Conservation (phyloP, 2,888 invertebrate genomes). For the Andrena bicolor region DNA sequence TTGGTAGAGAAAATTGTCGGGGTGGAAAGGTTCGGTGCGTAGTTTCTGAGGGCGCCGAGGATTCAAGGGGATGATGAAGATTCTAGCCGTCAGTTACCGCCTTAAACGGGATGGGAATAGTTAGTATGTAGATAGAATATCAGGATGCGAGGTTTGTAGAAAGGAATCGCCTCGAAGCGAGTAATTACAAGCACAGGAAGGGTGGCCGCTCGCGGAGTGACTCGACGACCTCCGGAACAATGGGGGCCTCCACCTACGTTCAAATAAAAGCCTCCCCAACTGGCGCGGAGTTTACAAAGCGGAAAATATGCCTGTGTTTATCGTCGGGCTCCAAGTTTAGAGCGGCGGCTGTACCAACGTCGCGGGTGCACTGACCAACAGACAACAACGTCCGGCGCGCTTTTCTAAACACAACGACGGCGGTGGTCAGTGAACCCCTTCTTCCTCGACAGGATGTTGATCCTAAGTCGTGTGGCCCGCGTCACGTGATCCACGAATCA, state of each 20-base stretch:
- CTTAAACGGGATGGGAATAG: no score
- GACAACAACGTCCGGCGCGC: slow-evolving; percentile 48
- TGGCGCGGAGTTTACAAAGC: slow-evolving; percentile 22
- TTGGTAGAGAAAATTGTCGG: no score
- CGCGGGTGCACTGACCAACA: slow-evolving; percentile 55
- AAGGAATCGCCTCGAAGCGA: not conserved
- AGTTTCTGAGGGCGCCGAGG: no score
- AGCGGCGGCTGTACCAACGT: slow-evolving; percentile 7
- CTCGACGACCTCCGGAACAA: slow-evolving; percentile 21
- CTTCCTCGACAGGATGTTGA: slow-evolving; percentile 48
- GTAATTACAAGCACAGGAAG: slow-evolving; percentile 3
- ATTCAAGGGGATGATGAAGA: no score
- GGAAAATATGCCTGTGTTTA: slow-evolving; percentile 36
- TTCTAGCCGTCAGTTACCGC: no score
- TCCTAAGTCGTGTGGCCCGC: not conserved
- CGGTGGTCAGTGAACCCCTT: slow-evolving; percentile 26
- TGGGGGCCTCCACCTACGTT: slow-evolving; percentile 20
- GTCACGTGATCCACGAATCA: not conserved
- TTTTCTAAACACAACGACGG: slow-evolving; percentile 54
- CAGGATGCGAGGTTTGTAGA: not conserved
- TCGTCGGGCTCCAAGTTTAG: slow-evolving; percentile 38
- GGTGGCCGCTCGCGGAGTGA: not conserved
- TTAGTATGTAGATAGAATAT: not conserved
- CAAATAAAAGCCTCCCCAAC: slow-evolving; percentile 10
- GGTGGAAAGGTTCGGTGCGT: no score